A percentile compares a stretch with the other conserved stretches of the same genome.
These are phyloP conservation scores for Drosophila yooni DNA, from an alignment of 2,888 invertebrate species.

Conservation along the genomic window DNA sequence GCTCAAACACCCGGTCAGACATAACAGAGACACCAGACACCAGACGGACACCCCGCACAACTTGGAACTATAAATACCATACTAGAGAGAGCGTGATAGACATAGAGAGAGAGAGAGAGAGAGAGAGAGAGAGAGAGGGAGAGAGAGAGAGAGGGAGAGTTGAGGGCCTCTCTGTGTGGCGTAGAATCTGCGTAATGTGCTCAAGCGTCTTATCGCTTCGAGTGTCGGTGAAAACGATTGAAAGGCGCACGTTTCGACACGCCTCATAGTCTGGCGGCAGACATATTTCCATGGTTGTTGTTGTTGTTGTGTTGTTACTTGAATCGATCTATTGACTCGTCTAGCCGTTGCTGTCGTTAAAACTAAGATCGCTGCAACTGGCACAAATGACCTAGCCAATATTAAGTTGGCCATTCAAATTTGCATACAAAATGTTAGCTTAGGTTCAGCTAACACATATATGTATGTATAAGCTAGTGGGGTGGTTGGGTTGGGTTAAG, in stretches of 20 bases:
- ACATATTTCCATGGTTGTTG: not conserved
- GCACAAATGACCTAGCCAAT: not conserved
- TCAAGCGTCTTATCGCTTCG: not conserved
- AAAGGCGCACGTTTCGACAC: slow-evolving; percentile 1
- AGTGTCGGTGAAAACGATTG: not conserved
- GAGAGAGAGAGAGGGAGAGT: not conserved
- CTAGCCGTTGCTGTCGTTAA: not conserved
- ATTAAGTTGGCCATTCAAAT: not conserved
- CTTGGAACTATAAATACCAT: not conserved
- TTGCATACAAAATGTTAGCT: not conserved
- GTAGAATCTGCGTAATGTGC: slow-evolving; percentile 4
- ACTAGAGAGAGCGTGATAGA: not conserved
- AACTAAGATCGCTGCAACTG: not conserved
- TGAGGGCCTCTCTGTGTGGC: slow-evolving; percentile 1
- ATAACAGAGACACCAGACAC: not conserved
- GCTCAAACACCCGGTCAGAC: slow-evolving; percentile 5
- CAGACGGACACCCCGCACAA: not conserved
- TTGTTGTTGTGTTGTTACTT: not conserved
- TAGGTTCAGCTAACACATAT: not conserved
- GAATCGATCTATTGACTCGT: slow-evolving; percentile 3
- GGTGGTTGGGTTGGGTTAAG: not conserved
- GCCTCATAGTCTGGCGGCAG: not conserved
- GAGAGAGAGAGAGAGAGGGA: not conserved
- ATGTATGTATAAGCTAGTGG: not conserved
- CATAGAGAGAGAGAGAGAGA: not conserved